These are phyloP conservation scores for Spea bombifrons DNA, from an alignment of 2,113 vertebrate genomes.

Conservation along the genomic window DNA sequence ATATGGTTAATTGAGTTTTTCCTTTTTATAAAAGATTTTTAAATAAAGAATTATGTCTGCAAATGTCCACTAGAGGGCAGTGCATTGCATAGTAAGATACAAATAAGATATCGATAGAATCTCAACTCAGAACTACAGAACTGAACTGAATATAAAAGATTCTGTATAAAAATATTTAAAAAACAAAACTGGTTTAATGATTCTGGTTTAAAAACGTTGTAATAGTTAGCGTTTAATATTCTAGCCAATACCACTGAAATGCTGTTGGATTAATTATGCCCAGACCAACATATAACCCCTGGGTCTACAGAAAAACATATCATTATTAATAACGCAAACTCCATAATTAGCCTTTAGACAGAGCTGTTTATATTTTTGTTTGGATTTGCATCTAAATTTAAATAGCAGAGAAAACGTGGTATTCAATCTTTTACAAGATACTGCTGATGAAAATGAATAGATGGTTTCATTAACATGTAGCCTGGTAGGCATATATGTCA, in stretches of 20 bases:
- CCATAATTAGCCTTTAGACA: constrained; percentile 28
- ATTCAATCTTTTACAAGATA: no score
- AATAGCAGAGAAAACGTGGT: no score
- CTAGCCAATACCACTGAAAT: constrained; percentile 23
- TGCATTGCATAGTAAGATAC: constrained; percentile 36
- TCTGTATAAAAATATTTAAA: neutral
- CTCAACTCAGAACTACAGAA: neutral
- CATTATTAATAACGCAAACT: constrained; percentile 36
- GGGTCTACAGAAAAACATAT: constrained; percentile 35
- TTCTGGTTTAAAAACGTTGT: neutral
- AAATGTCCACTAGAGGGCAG: constrained; percentile 57
- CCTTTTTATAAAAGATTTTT: neutral
- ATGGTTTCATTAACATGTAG: no score
- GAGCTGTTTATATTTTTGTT: neutral
- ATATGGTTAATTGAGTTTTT: constrained; percentile 3
- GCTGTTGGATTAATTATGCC: constrained; percentile 36
- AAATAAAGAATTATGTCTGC: neutral
- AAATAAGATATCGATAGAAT: neutral
- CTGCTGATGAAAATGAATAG: no score
- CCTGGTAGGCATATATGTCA: no score
- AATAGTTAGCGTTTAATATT: constrained; percentile 21
- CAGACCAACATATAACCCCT: constrained; percentile 33
- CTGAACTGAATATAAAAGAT: neutral
- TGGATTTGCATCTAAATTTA: neutral
- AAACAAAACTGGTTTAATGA: constrained; percentile 18